phyloP scores from a whole-genome alignment of 2,888 invertebrate species.

The Stictocephala bisonia region DNA sequence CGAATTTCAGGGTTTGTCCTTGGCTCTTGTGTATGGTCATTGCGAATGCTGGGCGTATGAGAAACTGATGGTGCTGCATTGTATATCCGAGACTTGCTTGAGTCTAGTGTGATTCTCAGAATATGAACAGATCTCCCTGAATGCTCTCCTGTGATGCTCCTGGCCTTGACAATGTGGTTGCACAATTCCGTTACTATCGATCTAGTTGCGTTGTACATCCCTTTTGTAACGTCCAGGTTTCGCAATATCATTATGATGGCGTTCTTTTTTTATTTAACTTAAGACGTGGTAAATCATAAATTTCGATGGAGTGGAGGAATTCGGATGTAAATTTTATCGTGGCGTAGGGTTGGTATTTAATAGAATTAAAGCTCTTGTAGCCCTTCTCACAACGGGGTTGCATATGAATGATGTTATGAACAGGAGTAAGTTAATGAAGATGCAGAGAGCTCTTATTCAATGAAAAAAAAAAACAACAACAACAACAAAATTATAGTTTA shows the following conservation, averaged over 20 bases:
- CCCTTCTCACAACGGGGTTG: no score
- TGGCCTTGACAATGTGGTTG: conserved; percentile 29
- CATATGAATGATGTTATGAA: no score
- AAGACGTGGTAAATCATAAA: conserved; percentile 14
- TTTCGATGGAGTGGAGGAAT: conserved; percentile 11
- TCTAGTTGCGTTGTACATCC: conserved; percentile 33
- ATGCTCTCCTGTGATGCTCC: conserved; percentile 18
- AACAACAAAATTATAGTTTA: no score
- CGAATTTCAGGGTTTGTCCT: neutral
- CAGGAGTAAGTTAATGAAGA: no score
- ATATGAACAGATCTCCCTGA: conserved; percentile 26
- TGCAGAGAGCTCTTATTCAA: no score
- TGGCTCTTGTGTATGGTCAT: conserved; percentile 21
- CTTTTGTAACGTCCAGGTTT: conserved; percentile 36
- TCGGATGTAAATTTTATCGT: conserved; percentile 4
- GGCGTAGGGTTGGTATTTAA: neutral
- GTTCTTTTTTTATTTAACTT: neutral
- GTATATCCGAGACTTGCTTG: conserved; percentile 25
- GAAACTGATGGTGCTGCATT: neutral
- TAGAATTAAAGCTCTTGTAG: conserved; percentile 5
- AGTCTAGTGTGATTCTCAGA: conserved; percentile 32
- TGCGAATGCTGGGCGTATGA: neutral
- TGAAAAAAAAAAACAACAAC: no score
- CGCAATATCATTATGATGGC: neutral
- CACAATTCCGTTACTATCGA: conserved; percentile 28